Evolutionary conservation across 2,797 vertebrate genomes (phyloP).

Genomic region (Cyprinella venusta): DNA sequence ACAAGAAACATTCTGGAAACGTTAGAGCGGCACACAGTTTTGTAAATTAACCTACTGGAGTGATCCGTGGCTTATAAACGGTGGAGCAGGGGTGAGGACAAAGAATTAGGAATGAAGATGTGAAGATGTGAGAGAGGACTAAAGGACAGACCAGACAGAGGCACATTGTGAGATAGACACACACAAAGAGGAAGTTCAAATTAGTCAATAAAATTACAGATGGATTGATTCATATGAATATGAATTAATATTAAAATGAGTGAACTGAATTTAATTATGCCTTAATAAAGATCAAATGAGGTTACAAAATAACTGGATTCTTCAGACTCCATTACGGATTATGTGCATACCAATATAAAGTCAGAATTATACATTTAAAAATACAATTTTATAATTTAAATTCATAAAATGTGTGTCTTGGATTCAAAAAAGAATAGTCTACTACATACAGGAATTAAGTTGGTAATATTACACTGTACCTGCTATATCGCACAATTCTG

Average conservation of each 20-base stretch:
- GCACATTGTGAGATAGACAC: slow-evolving; percentile 37
- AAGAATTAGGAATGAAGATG: slow-evolving; percentile 58
- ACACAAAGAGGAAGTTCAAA: slow-evolving; percentile 18
- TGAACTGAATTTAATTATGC: neutral
- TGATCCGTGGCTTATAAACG: slow-evolving; percentile 46
- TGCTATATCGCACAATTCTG: slow-evolving; percentile 97
- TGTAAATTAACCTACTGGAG: slow-evolving; percentile 50
- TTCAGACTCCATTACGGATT: neutral
- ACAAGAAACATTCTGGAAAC: neutral
- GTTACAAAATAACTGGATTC: neutral
- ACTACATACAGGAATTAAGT: neutral
- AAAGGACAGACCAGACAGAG: slow-evolving; percentile 28
- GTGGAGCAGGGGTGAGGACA: slow-evolving; percentile 38
- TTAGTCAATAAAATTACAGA: slow-evolving; percentile 14
- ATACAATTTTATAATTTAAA: neutral
- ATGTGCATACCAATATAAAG: neutral
- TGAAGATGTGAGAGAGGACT: slow-evolving; percentile 60
- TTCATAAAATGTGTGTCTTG: neutral
- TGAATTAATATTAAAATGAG: neutral
- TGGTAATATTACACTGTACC: slow-evolving; percentile 74
- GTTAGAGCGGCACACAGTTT: slow-evolving; percentile 12
- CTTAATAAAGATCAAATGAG: neutral
- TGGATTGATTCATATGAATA: slow-evolving; percentile 1
- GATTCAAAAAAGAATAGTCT: neutral
- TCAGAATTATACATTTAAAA: neutral